Evolutionary conservation across 2,797 vertebrate genomes (phyloP).

Genomic region (Sylvilagus floridanus): DNA sequence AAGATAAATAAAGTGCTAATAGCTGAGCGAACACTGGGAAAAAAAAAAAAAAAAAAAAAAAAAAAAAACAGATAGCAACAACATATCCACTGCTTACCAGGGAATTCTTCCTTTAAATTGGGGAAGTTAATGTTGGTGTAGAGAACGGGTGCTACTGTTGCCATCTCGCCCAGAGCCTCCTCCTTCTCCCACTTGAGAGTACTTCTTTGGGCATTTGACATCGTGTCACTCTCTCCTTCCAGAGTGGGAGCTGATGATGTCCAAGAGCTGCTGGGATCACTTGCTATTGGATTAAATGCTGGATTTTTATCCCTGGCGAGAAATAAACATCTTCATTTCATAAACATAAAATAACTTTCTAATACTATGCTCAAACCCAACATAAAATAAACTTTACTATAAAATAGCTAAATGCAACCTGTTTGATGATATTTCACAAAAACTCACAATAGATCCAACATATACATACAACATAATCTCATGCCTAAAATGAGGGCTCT

Average conservation of each 20-base stretch:
- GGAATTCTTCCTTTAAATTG: conserved; percentile 97
- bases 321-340: conserved; percentile 16
- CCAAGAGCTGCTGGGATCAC: conserved; percentile 93
- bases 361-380: not conserved
- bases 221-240: conserved; percentile 90
- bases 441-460: not conserved
- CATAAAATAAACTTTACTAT: not conserved
- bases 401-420: not conserved
- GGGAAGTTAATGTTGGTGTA: conserved; percentile 98
- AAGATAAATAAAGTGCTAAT: not conserved
- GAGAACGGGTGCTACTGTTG: conserved; percentile 97
- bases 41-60: too few species aligned
- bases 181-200: conserved; percentile 99
- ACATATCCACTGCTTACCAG: conserved; percentile 88
- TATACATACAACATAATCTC: not conserved
- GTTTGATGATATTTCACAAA: not conserved
- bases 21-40: too few species aligned
- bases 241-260: conserved; percentile 84
- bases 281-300: conserved; percentile 92
- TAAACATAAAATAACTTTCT: not conserved
- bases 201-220: conserved; percentile 96
- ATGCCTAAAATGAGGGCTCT: not conserved
- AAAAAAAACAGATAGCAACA: accelerated
- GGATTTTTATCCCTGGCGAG: conserved; percentile 93
- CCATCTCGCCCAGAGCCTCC: conserved; percentile 95